Evolutionary conservation across 2,113 vertebrate genomes (phyloP).

Genomic region (Hiodon alosoides): DNA sequence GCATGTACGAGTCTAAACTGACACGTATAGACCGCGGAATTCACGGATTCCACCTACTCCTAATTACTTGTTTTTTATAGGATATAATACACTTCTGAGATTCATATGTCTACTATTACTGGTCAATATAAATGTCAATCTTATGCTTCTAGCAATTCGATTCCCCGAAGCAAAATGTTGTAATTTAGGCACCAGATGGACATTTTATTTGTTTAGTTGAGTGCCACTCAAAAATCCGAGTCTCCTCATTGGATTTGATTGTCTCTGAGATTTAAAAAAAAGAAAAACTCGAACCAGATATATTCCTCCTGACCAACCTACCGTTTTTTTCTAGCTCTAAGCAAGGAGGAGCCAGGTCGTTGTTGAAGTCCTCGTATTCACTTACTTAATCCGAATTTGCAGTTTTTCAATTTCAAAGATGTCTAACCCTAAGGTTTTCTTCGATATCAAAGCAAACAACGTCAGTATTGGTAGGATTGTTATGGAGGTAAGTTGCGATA

Average conservation of each 20-base stretch:
- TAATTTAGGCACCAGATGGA: background rate
- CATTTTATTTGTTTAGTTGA: fast-evolving
- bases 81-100: background rate
- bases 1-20: background rate
- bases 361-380: background rate
- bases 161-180: background rate
- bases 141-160: background rate
- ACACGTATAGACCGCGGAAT: background rate
- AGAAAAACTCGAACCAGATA: constrained; percentile 28
- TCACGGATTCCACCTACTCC: background rate
- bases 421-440: constrained; percentile 58
- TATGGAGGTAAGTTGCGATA: constrained; percentile 65
- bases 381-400: background rate
- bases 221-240: background rate
- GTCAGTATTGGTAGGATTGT: constrained; percentile 43
- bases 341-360: background rate
- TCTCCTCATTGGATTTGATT: constrained; percentile 32
- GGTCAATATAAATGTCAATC: constrained; percentile 14
- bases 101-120: background rate
- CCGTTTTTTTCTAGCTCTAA: constrained; percentile 27
- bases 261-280: background rate
- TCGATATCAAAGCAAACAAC: constrained; percentile 47
- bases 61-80: background rate
- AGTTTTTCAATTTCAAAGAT: constrained; percentile 39
- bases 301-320: background rate